These are phyloP conservation scores for Ramphastos sulfuratus DNA, from an alignment of 2,113 vertebrate species.

Conservation along the genomic window DNA sequence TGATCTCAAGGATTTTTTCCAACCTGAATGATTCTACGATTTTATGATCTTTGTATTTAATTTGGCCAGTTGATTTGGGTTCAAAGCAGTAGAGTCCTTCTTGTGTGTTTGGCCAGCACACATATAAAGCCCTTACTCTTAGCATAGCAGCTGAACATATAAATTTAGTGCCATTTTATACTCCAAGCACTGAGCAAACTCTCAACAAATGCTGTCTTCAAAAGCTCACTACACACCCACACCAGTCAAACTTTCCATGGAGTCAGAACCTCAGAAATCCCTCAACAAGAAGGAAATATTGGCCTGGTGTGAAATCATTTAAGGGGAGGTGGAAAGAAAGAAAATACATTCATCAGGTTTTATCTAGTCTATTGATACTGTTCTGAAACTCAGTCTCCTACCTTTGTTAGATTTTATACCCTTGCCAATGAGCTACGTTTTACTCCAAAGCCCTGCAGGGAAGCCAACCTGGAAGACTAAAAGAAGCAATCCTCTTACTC, in stretches of 20 bases:
- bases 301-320: conserved; percentile 16
- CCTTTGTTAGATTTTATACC: neutral
- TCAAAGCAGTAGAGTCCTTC: neutral
- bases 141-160: neutral
- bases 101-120: neutral
- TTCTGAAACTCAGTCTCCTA: neutral
- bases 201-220: conserved; percentile 13
- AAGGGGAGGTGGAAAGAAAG: neutral
- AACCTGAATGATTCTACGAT: no score
- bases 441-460: neutral
- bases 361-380: neutral
- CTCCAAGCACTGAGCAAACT: conserved; percentile 3
- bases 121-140: neutral
- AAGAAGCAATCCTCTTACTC: neutral
- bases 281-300: neutral
- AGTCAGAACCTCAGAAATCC: conserved; percentile 43
- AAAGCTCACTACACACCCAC: neutral
- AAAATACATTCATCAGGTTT: conserved; percentile 22
- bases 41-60: neutral
- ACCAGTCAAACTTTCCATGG: conserved; percentile 49
- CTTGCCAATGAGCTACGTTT: neutral
- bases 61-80: neutral
- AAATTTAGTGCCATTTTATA: conserved; percentile 11
- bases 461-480: neutral
- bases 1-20: no score